Conservation (phyloP, 2,888 invertebrate species). For the Xylophagus ater region DNA sequence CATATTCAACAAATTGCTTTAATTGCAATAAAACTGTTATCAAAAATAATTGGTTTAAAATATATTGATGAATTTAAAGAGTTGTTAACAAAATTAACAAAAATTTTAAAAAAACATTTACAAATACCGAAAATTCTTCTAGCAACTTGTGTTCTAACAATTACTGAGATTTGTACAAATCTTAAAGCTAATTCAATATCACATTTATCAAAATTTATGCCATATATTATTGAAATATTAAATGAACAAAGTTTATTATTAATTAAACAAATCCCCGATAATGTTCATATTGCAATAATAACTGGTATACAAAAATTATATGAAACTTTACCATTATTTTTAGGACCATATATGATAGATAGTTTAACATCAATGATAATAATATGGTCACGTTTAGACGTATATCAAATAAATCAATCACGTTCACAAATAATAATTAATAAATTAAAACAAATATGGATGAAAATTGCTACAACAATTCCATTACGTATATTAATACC, state of each 20-base stretch:
- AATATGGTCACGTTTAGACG: constrained; percentile 38
- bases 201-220: constrained; percentile 68
- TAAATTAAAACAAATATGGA: constrained; percentile 50
- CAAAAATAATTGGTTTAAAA: constrained; percentile 55
- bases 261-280: constrained; percentile 27
- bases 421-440: constrained; percentile 45
- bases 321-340: constrained; percentile 67
- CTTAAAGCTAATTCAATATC: constrained; percentile 65
- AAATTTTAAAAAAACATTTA: constrained; percentile 30
- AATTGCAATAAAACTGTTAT: constrained; percentile 70
- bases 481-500: constrained; percentile 69
- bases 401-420: constrained; percentile 32
- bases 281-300: constrained; percentile 41
- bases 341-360: constrained; percentile 73
- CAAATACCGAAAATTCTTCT: constrained; percentile 41
- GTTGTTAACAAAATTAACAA: constrained; percentile 55
- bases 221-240: constrained; percentile 55
- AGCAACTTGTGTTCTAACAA: constrained; percentile 62
- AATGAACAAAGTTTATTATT: constrained; percentile 49
- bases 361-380: constrained; percentile 54
- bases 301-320: constrained; percentile 73
- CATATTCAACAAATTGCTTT: constrained; percentile 72
- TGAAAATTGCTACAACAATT: constrained; percentile 55
- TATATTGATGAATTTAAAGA: constrained; percentile 59
- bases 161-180: constrained; percentile 66